Evolutionary conservation across 1,140 invertebrate genomes (phyloP), one percentile per base, ranked within the genome.

Genomic region (Triops cancriformis): DNA sequence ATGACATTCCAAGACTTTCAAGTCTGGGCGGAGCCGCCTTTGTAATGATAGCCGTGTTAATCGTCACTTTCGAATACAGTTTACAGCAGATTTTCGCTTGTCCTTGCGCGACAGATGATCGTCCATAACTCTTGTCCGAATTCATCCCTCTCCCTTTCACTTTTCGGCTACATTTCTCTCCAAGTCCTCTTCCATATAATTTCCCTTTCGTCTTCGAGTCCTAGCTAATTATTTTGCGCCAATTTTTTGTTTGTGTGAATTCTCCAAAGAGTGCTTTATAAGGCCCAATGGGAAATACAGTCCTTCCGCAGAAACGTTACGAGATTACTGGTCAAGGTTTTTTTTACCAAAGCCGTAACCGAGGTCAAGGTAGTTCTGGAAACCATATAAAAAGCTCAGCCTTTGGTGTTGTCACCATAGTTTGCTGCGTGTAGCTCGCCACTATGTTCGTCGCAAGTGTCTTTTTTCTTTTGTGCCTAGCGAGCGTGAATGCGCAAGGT

Each of bases 51-150:
- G 26, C 74, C 18, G 74, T 76, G 12, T 27, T 76, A 14, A 27
- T 76, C 14, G 74, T 76, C 37, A 76, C 74, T 76, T 42, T 76
- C 37, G 73, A 74, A 31, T 42, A 14, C 14, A n/a, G 18, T 74
- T 37, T 74, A n/a, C 14, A 74, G 18, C 28, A 74, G 12, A 14
- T 74, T 42, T 74, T 74, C 73, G 10, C 51, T 64, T 64, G 51
- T 64, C 51, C 51, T 64, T 64, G 51, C 51, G 51, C 51, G 14
- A 64, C 51, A 18, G 51, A 64, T 3, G 23, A 64, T 14, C 45
- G 23, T 64, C 1, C 51, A 1, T 64, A 64, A 64, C 10, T n/a
- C 10, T 64, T 64, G n/a, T 0, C 9, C 10, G 23, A 23, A n/a
- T 18, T 23, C 18, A 5, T 64, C 14, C 14, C 51, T 64, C 23